Base-by-base conservation (phyloP, 2,797 vertebrate genomes). In the Acestrorhynchus altus region DNA sequence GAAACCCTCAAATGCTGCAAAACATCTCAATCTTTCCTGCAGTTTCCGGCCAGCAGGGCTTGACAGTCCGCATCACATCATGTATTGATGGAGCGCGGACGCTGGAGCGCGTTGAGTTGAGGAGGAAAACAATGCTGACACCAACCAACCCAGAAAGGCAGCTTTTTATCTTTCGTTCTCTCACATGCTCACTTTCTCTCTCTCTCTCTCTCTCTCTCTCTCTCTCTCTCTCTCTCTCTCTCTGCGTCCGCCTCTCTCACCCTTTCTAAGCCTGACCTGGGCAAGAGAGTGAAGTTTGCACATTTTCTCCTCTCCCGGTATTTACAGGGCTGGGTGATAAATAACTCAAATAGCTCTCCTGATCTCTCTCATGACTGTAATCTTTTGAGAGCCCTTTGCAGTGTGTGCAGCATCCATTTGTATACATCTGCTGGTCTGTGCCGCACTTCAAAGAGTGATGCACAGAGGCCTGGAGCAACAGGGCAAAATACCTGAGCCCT, bases 401-500 rank as follows among this genome's bases (percentile, higher is more conserved):
- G 74, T 84, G 77, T 84, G 77, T 86, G 72, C 63, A 72, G 87
- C 79, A 83, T 83, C 88, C 84, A 89, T 90, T 89, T 89, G 81
- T 87, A n/a, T n/a, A 84, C 81, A 84, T 90, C 85, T 89, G 79
- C 73, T 85, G 39, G 78, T 40, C 28, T 47, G 28, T 9, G 84
- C 84, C 79, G 46, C 80, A 83, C 84, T 90, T 91, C 86, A 90
- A 90, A 92, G 89, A 86, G 66, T 82, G 84, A 76, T 86, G 83
- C 88, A 88, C 86, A 81, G 87, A 82, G 81, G 85, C 88, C 86
- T 82, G 83, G 81, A 90, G 90, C 88, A 90, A 88, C 80, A 86
- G 83, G 86, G 79, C 81, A 85, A 87, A 91, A 89, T 87, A 87
- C 87, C 59, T 76, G 86, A 87, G 88, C 79, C 84, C 83, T 84